Evolutionary conservation across 2,113 vertebrate species (phyloP), one percentile per base, ranked within the genome.

Genomic region (Tursiops truncatus): DNA sequence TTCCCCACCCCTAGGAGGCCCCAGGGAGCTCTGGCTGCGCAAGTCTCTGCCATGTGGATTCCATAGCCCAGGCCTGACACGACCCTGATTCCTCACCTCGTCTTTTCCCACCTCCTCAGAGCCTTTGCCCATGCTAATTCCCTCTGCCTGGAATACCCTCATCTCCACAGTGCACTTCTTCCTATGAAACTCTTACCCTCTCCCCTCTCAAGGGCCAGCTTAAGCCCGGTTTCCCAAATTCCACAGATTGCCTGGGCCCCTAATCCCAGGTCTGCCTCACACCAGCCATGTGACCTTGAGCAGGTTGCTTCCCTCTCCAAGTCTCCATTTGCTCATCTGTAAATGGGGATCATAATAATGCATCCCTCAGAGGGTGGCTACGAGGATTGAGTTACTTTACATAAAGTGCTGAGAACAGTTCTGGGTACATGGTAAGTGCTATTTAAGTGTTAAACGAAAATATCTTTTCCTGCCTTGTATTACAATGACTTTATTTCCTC

Each of bases 401-500:
- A 53, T 38, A 44, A 85, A 90, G 89, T 47, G 36, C 21, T 85
- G 56, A 60, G 33, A 63, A 53, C 38, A 92, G 56, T 41, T 94
- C 80, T 89, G 41, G 63, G 31, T 33, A 26, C 26, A 13, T 3
- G 41, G 10, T 21, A 67, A 62, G 33, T 67, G 71, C 26, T 84
- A 9, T 71, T 86, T 77, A 76, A 96, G 21, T 74, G 71, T 28
- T 79, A 71, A 87, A 68, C 31, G 60, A 91, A 94, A 94, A 82
- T 56, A n/a, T 53, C 81, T 73, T 94, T 90, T 88, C 62, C 82
- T 95, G 81, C 36, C 67, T 91, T n/a, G 28, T 65, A 47, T 93
- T n/a, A 12, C 56, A 18, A 73, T 91, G 96, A 92, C 67, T 85
- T 88, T 91, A 67, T 96, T 94, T 91, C 82, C 79, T 90, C 74